phyloP scores from a whole-genome alignment of 2,113 vertebrate species.

The Vidua macroura region DNA sequence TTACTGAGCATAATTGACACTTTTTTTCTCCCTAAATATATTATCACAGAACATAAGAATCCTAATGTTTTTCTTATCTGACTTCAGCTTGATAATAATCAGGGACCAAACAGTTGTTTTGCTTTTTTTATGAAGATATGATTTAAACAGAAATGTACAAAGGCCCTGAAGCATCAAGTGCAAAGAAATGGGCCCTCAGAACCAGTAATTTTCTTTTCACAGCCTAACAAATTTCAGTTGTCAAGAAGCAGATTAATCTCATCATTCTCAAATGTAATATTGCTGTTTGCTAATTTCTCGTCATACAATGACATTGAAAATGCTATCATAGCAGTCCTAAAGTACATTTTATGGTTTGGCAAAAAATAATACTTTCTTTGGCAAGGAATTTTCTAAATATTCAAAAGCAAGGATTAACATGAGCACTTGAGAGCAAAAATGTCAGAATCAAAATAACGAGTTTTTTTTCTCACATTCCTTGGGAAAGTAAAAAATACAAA shows the following conservation, averaged over 20 bases:
- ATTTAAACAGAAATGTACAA: constrained; percentile 38
- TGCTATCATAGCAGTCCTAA: constrained; percentile 29
- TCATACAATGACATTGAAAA: constrained; percentile 25
- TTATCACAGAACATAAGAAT: constrained; percentile 25
- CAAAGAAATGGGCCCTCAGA: constrained; percentile 39
- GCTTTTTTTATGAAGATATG: not conserved
- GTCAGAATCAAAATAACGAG: not conserved
- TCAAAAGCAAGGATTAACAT: not conserved
- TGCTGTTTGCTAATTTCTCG: constrained; percentile 44
- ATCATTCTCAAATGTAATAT: constrained; percentile 49
- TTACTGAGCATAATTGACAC: constrained; percentile 46
- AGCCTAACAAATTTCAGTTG: constrained; percentile 52
- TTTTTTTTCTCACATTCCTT: constrained; percentile 14
- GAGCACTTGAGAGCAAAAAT: constrained; percentile 17
- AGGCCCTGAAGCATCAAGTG: constrained; percentile 43
- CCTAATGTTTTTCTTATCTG: constrained; percentile 33
- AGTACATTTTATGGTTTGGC: constrained; percentile 35
- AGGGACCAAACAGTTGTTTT: constrained; percentile 24
- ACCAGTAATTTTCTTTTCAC: constrained; percentile 42
- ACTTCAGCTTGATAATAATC: constrained; percentile 33
- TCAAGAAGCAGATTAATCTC: constrained; percentile 56
- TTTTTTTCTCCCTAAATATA: constrained; percentile 14
- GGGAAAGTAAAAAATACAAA: not conserved
- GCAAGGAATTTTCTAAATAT: constrained; percentile 2
- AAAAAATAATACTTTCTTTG: constrained; percentile 30